These are phyloP conservation scores for Neodiprion virginianus DNA, from an alignment of 1,140 invertebrate species.

Conservation along the genomic window DNA sequence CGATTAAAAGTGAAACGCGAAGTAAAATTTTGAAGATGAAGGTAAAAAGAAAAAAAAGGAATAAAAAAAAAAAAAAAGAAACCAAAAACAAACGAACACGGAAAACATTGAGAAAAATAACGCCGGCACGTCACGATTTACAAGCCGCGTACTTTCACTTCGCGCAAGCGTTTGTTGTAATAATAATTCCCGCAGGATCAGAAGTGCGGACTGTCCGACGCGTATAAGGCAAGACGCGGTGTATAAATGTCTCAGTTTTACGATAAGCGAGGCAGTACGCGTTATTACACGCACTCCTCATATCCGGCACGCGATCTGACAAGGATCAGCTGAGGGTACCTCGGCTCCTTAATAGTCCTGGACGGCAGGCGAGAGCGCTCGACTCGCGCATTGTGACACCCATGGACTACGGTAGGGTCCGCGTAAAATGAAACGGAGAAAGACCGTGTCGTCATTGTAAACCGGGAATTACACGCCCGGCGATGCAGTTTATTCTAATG, in stretches of 20 bases:
- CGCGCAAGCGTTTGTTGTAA: background rate
- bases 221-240: no score
- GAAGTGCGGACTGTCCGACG: background rate
- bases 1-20: background rate
- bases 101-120: background rate
- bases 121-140: background rate
- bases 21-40: background rate
- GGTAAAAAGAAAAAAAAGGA: constrained; percentile 30
- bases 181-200: background rate
- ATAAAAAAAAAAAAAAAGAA: constrained; percentile 12
- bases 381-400: no score
- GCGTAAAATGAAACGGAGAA: background rate
- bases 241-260: background rate
- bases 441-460: background rate
- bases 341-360: no score
- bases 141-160: background rate
- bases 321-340: no score
- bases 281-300: no score
- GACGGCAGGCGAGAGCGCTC: no score
- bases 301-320: no score
- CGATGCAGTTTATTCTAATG: no score
- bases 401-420: no score
- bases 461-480: no score
- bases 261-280: background rate
- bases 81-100: constrained; percentile 28